A percentile compares a stretch with the other conserved stretches of the same genome.
phyloP scores from a whole-genome alignment of 2,797 vertebrate species.

The Neosilurus mollespiculum region DNA sequence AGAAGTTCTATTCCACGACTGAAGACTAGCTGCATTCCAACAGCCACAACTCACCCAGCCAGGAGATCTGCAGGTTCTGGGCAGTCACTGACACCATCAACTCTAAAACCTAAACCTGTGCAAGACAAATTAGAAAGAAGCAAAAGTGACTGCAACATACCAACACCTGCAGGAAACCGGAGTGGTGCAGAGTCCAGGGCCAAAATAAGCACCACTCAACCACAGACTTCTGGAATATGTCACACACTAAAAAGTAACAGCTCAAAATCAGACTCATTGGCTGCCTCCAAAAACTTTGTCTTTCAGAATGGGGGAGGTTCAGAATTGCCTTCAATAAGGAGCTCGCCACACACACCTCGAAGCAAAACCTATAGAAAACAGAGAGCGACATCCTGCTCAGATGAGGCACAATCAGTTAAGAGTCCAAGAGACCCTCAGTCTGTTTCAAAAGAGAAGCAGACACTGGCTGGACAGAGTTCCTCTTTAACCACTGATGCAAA shows the following conservation, averaged over 20 bases:
- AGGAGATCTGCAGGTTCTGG: constrained; percentile 58
- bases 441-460: constrained; percentile 61
- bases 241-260: constrained; percentile 38
- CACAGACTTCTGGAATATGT: constrained; percentile 44
- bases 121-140: constrained; percentile 39
- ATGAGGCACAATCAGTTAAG: constrained; percentile 30
- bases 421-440: constrained; percentile 30
- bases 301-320: constrained; percentile 50
- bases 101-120: constrained; percentile 33
- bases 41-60: constrained; percentile 44
- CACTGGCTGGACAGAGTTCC: constrained; percentile 58
- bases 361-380: constrained; percentile 44
- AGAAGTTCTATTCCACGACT: constrained; percentile 63
- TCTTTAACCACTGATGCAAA: constrained; percentile 40
- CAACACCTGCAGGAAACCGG: constrained; percentile 23
- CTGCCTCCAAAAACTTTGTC: constrained; percentile 42
- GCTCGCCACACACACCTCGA: constrained; percentile 39
- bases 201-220: constrained; percentile 46
- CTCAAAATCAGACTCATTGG: constrained; percentile 15
- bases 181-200: constrained; percentile 32
- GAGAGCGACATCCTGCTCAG: constrained; percentile 14
- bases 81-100: constrained; percentile 40
- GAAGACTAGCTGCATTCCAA: constrained; percentile 41
- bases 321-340: constrained; percentile 40
- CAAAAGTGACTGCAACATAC: constrained; percentile 24